Conservation (phyloP, 2,797 vertebrate species). For the Mormyrops boulengeri region DNA sequence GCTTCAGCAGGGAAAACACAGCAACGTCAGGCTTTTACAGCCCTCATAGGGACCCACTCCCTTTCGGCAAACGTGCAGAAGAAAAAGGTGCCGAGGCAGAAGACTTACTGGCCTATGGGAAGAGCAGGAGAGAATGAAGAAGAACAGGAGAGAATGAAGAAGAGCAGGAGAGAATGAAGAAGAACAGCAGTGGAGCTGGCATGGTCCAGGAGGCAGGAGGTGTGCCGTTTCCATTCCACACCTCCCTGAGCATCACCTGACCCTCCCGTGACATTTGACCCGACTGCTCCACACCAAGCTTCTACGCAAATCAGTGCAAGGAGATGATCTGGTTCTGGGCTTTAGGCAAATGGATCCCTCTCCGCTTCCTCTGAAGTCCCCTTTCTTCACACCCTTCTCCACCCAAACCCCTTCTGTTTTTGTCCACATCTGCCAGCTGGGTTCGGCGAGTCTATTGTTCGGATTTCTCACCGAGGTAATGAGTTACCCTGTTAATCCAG, state of each 20-base stretch:
- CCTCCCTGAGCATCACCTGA: not conserved
- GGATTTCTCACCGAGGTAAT: not conserved
- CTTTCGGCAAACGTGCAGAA: not conserved
- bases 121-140: not conserved
- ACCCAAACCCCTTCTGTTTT: not conserved
- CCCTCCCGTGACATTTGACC: not conserved
- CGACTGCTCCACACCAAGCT: not conserved
- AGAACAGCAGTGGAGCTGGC: not conserved
- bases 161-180: not conserved
- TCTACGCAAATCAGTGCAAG: not conserved
- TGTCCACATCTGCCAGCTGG: not conserved
- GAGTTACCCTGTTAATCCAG: not conserved
- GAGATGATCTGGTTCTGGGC: not conserved
- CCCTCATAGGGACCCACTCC: not conserved
- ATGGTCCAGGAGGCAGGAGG: not conserved
- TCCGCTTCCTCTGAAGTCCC: not conserved
- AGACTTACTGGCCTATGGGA: not conserved
- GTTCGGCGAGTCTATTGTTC: not conserved
- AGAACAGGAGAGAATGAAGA: not conserved
- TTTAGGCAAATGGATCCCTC: not conserved
- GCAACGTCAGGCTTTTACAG: slow-evolving; percentile 12
- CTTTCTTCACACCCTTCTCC: not conserved
- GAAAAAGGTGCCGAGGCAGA: not conserved
- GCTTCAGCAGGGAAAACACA: slow-evolving; percentile 10
- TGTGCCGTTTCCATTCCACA: not conserved